phyloP scores from a whole-genome alignment of 53 echinoderm and acorn worm species.

The Mesocentrotus franciscanus region DNA sequence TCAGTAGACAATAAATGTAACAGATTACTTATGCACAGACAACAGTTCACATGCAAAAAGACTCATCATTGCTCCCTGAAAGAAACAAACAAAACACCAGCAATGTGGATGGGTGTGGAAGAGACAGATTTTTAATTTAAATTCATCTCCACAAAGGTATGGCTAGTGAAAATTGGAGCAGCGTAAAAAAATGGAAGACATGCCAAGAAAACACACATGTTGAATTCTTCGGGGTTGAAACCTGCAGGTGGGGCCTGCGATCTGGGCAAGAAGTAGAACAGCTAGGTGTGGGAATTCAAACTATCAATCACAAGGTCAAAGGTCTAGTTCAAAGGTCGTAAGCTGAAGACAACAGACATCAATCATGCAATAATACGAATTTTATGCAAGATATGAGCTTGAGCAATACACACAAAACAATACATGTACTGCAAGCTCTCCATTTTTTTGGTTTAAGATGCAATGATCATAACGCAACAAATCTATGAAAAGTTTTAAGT shows the following conservation, averaged over 20 bases:
- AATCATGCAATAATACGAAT: conserved; percentile 52
- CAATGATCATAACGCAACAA: neutral
- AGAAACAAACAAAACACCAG: too few species aligned
- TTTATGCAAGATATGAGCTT: neutral
- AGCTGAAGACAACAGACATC: conserved; percentile 61
- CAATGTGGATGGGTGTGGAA: too few species aligned
- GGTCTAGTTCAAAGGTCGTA: conserved; percentile 60
- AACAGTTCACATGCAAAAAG: too few species aligned
- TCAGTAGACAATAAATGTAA: too few species aligned
- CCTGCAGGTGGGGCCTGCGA: neutral
- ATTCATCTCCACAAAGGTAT: too few species aligned
- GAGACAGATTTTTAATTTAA: too few species aligned
- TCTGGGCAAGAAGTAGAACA: conserved; percentile 10
- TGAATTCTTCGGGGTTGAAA: neutral
- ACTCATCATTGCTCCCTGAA: too few species aligned
- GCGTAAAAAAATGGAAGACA: neutral
- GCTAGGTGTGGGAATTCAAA: conserved; percentile 51
- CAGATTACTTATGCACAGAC: too few species aligned
- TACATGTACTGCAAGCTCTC: neutral
- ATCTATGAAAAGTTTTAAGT: neutral
- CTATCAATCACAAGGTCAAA: conserved; percentile 49
- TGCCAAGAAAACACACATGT: neutral
- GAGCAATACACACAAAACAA: conserved; percentile 7
- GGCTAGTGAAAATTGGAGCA: neutral
- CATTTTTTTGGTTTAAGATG: neutral